Base-by-base conservation (phyloP, 2,888 invertebrate genomes). In the Cryptocephalus moraei region DNA sequence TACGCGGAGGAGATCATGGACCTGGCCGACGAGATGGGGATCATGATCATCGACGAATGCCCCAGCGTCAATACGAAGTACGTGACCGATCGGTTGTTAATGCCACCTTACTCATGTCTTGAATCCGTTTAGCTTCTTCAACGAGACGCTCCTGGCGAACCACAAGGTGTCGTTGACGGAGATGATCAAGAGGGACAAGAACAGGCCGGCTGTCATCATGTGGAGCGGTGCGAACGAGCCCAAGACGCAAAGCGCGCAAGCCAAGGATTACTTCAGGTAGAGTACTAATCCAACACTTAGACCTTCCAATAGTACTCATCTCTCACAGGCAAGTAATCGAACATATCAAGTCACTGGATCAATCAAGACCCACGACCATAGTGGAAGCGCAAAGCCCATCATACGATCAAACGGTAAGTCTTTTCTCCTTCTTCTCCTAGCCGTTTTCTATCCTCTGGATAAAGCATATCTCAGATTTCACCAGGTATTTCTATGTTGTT, bases 221-320 rank as follows among this genome's bases (percentile, higher is more conserved):
- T 97, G 97, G 97, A 96, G 95, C 6, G 82, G 96, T 48, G 86
- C 95, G 14, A 97, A 97, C 71, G 96, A 97, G 66, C 95, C 96
- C 0, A 75, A 84, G 52, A 86, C 88, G 0, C 74, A 79, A 49
- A 73, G 79, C 46, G 62, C 72, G n/a, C 76, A 77, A 45, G 83
- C 94, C 1, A 85, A 82, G 48, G 73, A 76, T 33, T 96, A 96
- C 70, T 96, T 91, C 69, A 80, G 76, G 86, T 36, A 6, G n/a
- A n/a, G 10, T 12, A 39, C n/a, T 12, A 14, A 6, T 14, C 4
- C 6, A 10, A 12, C 9, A 6, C 8, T 12, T 9, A 13, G 13
- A 8, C n/a, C 11, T 39, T 8, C 11, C n/a, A n/a, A n/a, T n/a
- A n/a, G n/a, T n/a, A n/a, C n/a, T n/a, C n/a, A n/a, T n/a, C n/a